Conservation (phyloP, 1,140 invertebrate species). For the Saccostrea echinata region DNA sequence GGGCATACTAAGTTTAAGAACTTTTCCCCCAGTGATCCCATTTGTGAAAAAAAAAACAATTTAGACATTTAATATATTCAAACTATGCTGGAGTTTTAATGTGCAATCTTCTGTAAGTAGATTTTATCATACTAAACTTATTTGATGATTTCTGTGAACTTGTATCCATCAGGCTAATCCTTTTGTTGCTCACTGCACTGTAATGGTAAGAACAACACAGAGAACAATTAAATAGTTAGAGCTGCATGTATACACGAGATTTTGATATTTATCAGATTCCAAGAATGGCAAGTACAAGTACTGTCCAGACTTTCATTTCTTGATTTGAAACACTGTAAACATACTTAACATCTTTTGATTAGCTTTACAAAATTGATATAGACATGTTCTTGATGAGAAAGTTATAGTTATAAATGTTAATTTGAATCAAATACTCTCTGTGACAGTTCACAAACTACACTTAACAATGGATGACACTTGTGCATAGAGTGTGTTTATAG, state of each 20-base stretch:
- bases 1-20: too few relatives aligned
- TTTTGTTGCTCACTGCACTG: not conserved
- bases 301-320: not conserved
- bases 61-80: not conserved
- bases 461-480: too few relatives aligned
- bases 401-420: too few relatives aligned
- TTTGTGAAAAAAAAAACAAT: too few relatives aligned
- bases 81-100: not conserved
- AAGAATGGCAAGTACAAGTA: constrained; percentile 4
- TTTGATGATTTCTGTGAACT: not conserved
- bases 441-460: too few relatives aligned
- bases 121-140: not conserved
- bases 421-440: too few relatives aligned
- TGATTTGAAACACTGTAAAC: not conserved
- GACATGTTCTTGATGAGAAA: too few relatives aligned
- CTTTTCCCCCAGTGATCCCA: too few relatives aligned
- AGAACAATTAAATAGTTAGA: too few relatives aligned
- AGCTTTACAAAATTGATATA: too few relatives aligned
- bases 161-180: not conserved
- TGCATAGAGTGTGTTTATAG: not conserved
- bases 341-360: not conserved
- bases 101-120: too few relatives aligned
- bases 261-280: not conserved
- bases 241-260: too few relatives aligned
- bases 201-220: not conserved